Base-by-base conservation (phyloP, 2,888 invertebrate species). In the Drosophila greeni region DNA sequence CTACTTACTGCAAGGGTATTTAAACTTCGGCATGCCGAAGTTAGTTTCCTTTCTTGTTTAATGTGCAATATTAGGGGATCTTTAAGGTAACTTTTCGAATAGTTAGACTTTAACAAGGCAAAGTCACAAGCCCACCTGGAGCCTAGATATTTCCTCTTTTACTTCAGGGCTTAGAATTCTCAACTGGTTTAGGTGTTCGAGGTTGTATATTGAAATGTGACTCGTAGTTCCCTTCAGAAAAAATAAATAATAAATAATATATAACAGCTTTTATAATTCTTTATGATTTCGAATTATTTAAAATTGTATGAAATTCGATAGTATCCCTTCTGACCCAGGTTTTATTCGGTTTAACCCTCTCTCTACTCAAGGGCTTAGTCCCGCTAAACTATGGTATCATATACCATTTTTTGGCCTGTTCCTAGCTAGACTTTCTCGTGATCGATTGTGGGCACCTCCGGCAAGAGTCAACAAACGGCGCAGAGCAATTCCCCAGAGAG, bases 391-490 rank as follows among this genome's bases (percentile, higher is more conserved):
- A 14, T 7, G n/a, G n/a, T 43, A 6, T 9, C 11, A 24, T 0
- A 2, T 7, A 26, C n/a, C n/a, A 7, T 1, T 3, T 4, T 31
- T 18, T 18, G 0, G 29, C 7, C 4, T 14, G 4, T 16, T 14
- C 4, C 5, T 14, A 26, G 45, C 45, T 47, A 47, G 45, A 45
- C 29, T 47, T 9, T 31, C 31, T 31, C 5, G 20, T 47, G 45
- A 47, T 16, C 11, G 9, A 1, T 26, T 8, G 26, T 26, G 26
- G 37, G 16, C 37, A 23, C 40, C 40, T 26, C 42, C 18, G 45
- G 45, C 31, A 43, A 49, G 51, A 62, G 62, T 62, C 61, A 59
- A 61, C 49, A 61, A 61, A 61, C 61, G 48, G 12, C 8, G 40
- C 40, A n/a, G 26, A 26, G 59, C 33, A 26, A 39, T 9, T 23